Evolutionary conservation across 2,888 invertebrate species (phyloP), one percentile per base, ranked within the genome.

Genomic region (Pseudococcus jackbeardsleyi): DNA sequence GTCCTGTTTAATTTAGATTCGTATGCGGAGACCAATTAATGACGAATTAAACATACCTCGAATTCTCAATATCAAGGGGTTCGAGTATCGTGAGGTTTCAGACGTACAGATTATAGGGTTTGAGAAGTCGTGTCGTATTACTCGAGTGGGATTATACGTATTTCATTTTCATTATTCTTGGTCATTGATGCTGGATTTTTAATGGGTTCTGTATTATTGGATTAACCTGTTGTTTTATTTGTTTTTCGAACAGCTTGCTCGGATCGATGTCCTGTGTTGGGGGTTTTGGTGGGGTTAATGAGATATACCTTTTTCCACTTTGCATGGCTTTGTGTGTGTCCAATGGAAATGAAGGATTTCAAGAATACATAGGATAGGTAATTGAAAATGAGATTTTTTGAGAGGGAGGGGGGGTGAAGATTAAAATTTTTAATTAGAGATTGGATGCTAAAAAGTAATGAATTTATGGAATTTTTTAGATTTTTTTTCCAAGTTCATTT

Each of bases 161-260:
- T 59, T 59, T 19, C 59, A 33, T 2, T 33, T 33, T 33, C 26
- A 33, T 33, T 33, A 59, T 33, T 72, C 22, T 72, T 72, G 17
- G 68, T 33, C 33, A 33, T 72, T 33, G 68, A 72, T 33, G 68
- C 15, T 72, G 33, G 11, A 4, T 72, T 33, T 72, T 72, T 33
- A 33, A 72, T 72, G 68, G 68, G 33, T 72, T 72, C 59, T 59
- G 12, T 72, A 26, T 72, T 72, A 72, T 72, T 22, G 68, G 68
- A 72, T 72, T 72, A 72, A 33, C 68, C 68, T 33, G 68, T 33
- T 72, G 68, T 26, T 33, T 72, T 59, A 59, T 72, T 72, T 72
- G 26, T 72, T 72, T 72, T 72, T 72, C 15, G 15, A n/a, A 72
- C 19, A 19, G 19, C 19, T 26, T 5, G 12, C 12, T 26, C 26